A percentile compares a stretch with the other conserved stretches of the same genome.
Evolutionary conservation across 2,888 invertebrate genomes (phyloP).

Genomic region (Melanargia galathea): DNA sequence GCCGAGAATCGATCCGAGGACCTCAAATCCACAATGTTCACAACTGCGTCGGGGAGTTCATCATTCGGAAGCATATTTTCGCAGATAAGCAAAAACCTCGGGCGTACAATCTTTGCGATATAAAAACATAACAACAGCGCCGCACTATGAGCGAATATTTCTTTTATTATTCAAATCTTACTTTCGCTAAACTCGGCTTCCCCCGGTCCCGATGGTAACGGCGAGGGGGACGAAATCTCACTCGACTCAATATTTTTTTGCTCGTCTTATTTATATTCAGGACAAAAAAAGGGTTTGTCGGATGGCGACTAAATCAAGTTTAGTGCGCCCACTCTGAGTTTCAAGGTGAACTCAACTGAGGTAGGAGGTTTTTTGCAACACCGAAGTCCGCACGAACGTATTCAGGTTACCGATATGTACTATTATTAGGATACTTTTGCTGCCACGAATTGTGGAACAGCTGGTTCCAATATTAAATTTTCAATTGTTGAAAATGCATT

Average conservation of each 20-base stretch:
- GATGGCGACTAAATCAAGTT: constrained; percentile 79
- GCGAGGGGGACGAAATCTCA: constrained; percentile 61
- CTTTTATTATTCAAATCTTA: constrained; percentile 74
- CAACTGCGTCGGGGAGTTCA: too few relatives aligned
- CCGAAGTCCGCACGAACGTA: constrained; percentile 51
- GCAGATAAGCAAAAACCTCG: constrained; percentile 44
- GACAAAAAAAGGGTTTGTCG: constrained; percentile 80
- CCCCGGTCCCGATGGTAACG: constrained; percentile 57
- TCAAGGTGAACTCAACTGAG: constrained; percentile 74
- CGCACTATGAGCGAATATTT: constrained; percentile 65
- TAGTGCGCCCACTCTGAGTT: constrained; percentile 68
- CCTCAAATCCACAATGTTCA: too few relatives aligned
- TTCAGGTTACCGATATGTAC: constrained; percentile 58
- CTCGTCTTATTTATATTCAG: constrained; percentile 77
- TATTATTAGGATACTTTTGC: constrained; percentile 47
- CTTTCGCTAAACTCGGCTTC: constrained; percentile 69
- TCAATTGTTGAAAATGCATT: not conserved
- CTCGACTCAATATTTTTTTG: constrained; percentile 68
- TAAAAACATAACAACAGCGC: constrained; percentile 61
- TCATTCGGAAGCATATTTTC: constrained; percentile 51
- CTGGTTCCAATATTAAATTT: constrained; percentile 22
- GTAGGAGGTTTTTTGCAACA: constrained; percentile 63
- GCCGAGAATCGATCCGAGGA: too few relatives aligned
- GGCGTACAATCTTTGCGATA: constrained; percentile 49
- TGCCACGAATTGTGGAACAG: constrained; percentile 18